phyloP scores from a whole-genome alignment of 2,888 invertebrate species.

The Rhagophthalmus giganteus region DNA sequence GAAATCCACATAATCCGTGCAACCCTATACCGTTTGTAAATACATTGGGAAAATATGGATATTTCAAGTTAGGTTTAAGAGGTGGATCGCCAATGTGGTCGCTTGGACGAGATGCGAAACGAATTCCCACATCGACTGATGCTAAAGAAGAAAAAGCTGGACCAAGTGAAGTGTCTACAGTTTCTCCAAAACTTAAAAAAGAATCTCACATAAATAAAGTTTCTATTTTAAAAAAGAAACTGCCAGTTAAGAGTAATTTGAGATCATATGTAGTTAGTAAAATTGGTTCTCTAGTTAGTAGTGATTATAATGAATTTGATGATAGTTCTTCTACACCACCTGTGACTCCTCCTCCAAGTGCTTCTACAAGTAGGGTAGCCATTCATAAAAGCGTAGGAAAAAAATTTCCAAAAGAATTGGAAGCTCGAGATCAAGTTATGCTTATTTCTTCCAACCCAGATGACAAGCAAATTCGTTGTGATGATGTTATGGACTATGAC shows the following conservation, averaged over 20 bases:
- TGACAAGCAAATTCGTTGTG: slow-evolving; percentile 56
- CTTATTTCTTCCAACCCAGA: slow-evolving; percentile 42
- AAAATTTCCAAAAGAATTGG: slow-evolving; percentile 39
- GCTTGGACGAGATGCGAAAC: slow-evolving; percentile 53
- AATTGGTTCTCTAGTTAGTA: slow-evolving; percentile 60
- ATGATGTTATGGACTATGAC: slow-evolving; percentile 63
- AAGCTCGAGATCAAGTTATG: slow-evolving; percentile 39
- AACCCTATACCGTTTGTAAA: slow-evolving; percentile 65
- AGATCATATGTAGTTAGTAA: slow-evolving; percentile 53
- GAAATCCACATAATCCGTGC: slow-evolving; percentile 60
- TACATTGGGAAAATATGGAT: slow-evolving; percentile 62
- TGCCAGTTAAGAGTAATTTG: slow-evolving; percentile 49
- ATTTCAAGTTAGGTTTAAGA: slow-evolving; percentile 64
- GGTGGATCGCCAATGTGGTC: slow-evolving; percentile 71
- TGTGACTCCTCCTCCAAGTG: slow-evolving; percentile 55
- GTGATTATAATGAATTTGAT: slow-evolving; percentile 64
- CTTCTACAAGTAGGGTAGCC: slow-evolving; percentile 39
- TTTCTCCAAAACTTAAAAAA: slow-evolving; percentile 51
- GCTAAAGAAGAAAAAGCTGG: slow-evolving; percentile 37
- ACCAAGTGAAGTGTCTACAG: slow-evolving; percentile 17
- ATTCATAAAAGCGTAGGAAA: slow-evolving; percentile 41
- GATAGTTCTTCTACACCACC: slow-evolving; percentile 62
- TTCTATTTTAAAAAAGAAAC: slow-evolving; percentile 63
- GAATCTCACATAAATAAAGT: slow-evolving; percentile 59
- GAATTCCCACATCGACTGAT: slow-evolving; percentile 47